Conservation (phyloP, 2,888 invertebrate genomes). For the Pogonocherus hispidulus region DNA sequence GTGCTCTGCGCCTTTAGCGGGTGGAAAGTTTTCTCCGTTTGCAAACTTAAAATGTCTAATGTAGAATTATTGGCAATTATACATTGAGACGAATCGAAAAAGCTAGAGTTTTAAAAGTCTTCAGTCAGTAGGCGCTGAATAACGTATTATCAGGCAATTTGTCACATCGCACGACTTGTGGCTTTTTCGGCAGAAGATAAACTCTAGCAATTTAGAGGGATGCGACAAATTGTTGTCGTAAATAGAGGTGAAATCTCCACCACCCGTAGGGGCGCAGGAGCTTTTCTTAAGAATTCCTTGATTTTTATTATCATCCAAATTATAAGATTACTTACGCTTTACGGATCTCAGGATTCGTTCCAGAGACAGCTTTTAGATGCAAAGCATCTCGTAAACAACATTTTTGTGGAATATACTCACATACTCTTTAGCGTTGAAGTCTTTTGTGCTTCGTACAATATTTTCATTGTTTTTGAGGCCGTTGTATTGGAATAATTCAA, state of each 20-base stretch:
- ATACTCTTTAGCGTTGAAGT: too few relatives aligned
- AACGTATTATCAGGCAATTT: background rate
- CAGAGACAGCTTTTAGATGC: background rate
- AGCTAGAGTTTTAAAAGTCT: background rate
- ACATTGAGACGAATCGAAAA: too few relatives aligned
- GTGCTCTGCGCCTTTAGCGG: too few relatives aligned
- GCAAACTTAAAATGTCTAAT: too few relatives aligned
- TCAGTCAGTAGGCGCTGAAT: background rate
- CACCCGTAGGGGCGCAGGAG: background rate
- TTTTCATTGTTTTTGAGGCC: too few relatives aligned
- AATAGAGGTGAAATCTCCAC: background rate
- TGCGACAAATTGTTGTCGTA: conserved; percentile 2
- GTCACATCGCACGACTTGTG: background rate
- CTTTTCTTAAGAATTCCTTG: background rate
- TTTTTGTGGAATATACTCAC: too few relatives aligned
- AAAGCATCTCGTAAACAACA: background rate
- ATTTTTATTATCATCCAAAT: background rate
- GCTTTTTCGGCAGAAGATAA: background rate
- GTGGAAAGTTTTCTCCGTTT: too few relatives aligned
- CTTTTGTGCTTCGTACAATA: too few relatives aligned
- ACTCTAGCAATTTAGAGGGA: background rate
- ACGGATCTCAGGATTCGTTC: too few relatives aligned
- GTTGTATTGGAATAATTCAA: too few relatives aligned
- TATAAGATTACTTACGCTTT: background rate
- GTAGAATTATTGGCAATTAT: too few relatives aligned